Percentiles rank a stretch among this genome's conserved stretches.
Evolutionary conservation across 2,888 invertebrate species (phyloP).

Genomic region (Agrenia bidenticulata): DNA sequence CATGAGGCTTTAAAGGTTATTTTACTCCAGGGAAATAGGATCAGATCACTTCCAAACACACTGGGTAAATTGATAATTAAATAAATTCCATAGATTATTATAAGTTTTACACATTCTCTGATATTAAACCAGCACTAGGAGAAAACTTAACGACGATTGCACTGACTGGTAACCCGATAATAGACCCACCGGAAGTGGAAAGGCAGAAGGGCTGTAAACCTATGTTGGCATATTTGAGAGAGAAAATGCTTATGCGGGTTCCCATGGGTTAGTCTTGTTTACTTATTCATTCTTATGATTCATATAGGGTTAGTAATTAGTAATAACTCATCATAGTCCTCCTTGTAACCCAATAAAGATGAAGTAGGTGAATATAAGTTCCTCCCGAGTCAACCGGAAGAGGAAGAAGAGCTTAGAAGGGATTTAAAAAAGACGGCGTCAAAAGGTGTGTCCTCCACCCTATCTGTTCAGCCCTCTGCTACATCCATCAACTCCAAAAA

Average conservation of each 20-base stretch:
- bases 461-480: background rate
- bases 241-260: background rate
- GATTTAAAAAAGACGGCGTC: constrained; percentile 27
- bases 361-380: constrained; percentile 1
- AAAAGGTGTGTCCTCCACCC: background rate
- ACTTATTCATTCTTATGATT: too few relatives aligned
- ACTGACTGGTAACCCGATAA: constrained; percentile 34
- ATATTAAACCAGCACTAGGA: constrained; percentile 19
- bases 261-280: constrained; percentile 17
- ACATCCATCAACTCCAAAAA: background rate
- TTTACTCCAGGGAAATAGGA: constrained; percentile 39
- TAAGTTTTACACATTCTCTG: too few relatives aligned
- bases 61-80: constrained; percentile 30
- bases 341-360: constrained; percentile 3
- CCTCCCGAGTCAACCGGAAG: too few relatives aligned
- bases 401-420: constrained; percentile 19
- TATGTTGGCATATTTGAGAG: constrained; percentile 29
- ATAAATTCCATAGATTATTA: too few relatives aligned
- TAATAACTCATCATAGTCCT: background rate
- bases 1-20: constrained; percentile 37
- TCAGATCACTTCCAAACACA: constrained; percentile 35
- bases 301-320: background rate
- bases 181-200: constrained; percentile 31
- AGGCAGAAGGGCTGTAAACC: constrained; percentile 27
- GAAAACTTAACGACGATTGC: constrained; percentile 36